Conservation (phyloP, 2,888 invertebrate genomes). For the Drosophila emarginata region DNA sequence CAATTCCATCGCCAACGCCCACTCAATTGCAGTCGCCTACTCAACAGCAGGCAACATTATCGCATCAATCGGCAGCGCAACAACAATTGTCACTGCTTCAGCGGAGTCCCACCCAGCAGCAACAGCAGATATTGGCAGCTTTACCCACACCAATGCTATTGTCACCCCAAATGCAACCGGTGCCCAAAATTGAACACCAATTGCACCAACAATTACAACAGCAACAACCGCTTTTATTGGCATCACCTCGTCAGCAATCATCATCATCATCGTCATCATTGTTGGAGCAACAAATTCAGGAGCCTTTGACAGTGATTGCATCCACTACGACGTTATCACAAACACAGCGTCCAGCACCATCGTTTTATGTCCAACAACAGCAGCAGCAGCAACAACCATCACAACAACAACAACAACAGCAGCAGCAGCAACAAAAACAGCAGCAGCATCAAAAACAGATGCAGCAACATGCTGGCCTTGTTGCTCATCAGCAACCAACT, state of each 20-base stretch:
- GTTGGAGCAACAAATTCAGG: constrained; percentile 45
- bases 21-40: constrained; percentile 80
- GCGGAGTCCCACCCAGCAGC: constrained; percentile 61
- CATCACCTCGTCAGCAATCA: constrained; percentile 27
- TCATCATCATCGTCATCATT: constrained; percentile 11
- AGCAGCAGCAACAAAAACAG: constrained; percentile 9
- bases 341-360: constrained; percentile 54
- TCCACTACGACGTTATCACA: constrained; percentile 44
- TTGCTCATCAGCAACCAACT: constrained; percentile 15
- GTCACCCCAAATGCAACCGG: constrained; percentile 62
- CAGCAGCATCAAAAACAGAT: constrained; percentile 24
- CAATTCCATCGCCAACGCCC: constrained; percentile 80
- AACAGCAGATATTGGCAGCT: constrained; percentile 65
- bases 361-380: constrained; percentile 55
- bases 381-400: constrained; percentile 42
- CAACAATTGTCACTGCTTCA: constrained; percentile 61
- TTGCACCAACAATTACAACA: constrained; percentile 41
- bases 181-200: constrained; percentile 1
- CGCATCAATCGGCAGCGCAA: constrained; percentile 38
- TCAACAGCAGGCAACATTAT: constrained; percentile 37
- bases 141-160: constrained; percentile 71
- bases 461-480: constrained; percentile 17
- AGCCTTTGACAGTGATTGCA: constrained; percentile 55
- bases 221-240: constrained; percentile 28
- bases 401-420: constrained; percentile 29